Conservation (phyloP, 2,888 invertebrate species). For the Drosophila ustulata region DNA sequence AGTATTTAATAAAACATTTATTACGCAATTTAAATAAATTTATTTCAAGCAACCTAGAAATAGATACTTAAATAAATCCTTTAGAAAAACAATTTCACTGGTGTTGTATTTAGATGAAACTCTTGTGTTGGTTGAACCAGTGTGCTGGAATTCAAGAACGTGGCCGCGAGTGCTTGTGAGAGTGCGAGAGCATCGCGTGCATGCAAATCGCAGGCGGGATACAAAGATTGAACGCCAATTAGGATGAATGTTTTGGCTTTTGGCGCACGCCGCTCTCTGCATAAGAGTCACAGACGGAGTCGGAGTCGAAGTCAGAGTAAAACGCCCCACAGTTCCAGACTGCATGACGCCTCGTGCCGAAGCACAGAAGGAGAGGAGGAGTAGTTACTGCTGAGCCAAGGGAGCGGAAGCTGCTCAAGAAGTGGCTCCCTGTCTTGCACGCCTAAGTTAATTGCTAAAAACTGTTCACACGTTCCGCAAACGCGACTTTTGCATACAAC, state of each 20-base stretch:
- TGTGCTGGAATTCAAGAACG: conserved; percentile 60
- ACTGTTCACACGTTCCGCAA: conserved; percentile 77
- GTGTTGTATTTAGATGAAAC: neutral
- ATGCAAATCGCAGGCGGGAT: conserved; percentile 72
- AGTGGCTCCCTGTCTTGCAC: conserved; percentile 50
- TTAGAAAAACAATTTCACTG: neutral
- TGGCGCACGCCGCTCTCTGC: conserved; percentile 63
- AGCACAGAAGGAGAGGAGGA: neutral
- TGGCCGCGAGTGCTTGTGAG: conserved; percentile 32
- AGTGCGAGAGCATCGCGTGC: conserved; percentile 61
- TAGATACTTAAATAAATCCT: too few relatives aligned
- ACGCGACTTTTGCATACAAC: conserved; percentile 73
- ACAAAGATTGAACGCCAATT: conserved; percentile 85
- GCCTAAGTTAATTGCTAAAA: conserved; percentile 77
- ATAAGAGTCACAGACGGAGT: neutral
- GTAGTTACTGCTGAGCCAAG: neutral
- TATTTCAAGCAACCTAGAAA: neutral
- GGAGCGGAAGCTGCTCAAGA: conserved; percentile 18
- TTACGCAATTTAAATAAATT: too few relatives aligned
- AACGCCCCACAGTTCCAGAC: conserved; percentile 60
- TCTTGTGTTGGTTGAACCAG: conserved; percentile 21
- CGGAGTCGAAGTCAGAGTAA: neutral
- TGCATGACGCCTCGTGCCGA: conserved; percentile 75
- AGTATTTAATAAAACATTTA: too few relatives aligned
- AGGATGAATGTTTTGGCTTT: conserved; percentile 84